phyloP scores from a whole-genome alignment of 1,140 invertebrate species.

The Aradophagus sp. region DNA sequence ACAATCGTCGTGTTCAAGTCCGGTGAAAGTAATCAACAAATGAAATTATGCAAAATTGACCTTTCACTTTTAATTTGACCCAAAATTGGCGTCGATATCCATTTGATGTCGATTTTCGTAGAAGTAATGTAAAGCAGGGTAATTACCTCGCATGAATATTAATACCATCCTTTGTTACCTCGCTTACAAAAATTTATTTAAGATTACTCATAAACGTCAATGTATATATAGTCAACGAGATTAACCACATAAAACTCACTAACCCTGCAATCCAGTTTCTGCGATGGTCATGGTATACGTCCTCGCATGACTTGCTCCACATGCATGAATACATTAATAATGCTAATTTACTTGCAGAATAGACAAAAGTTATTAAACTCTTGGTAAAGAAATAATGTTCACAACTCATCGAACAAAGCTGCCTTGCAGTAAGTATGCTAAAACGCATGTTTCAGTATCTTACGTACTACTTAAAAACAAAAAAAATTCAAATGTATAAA shows the following conservation, averaged over 20 bases:
- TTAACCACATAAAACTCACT: conserved; percentile 51
- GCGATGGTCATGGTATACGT: conserved; percentile 50
- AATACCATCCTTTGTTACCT: conserved; percentile 16
- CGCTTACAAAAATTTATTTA: conserved; percentile 9
- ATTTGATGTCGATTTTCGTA: no score
- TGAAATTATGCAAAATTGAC: background rate
- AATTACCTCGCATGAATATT: background rate
- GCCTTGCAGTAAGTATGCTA: no score
- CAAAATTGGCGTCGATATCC: background rate
- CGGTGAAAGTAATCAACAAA: conserved; percentile 25
- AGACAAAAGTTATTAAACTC: conserved; percentile 44
- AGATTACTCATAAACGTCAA: conserved; percentile 33
- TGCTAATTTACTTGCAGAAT: conserved; percentile 35
- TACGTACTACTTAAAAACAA: no score
- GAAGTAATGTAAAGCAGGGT: background rate
- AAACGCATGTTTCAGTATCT: no score
- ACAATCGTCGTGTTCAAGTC: background rate
- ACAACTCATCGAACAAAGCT: background rate
- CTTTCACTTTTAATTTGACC: background rate
- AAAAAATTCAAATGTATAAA: no score
- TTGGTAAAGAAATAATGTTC: conserved; percentile 1
- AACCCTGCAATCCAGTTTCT: conserved; percentile 56
- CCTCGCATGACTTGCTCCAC: conserved; percentile 55
- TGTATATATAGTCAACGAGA: conserved; percentile 38
- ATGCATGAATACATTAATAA: conserved; percentile 50